These are phyloP conservation scores for Iselma pallidipennis DNA, from an alignment of 2,888 invertebrate species.

Conservation along the genomic window DNA sequence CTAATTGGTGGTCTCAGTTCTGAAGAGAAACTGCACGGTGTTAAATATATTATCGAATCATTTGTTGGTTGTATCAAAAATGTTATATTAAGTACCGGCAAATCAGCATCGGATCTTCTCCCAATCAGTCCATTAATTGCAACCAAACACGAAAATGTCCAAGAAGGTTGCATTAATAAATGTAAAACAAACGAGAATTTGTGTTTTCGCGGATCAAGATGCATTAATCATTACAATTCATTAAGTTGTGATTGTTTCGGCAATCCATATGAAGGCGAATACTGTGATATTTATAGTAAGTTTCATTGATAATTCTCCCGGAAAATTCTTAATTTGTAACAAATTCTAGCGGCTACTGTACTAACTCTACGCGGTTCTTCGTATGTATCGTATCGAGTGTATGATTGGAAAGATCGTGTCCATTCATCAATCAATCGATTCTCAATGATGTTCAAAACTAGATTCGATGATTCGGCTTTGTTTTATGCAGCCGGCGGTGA, in stretches of 20 bases:
- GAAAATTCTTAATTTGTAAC: neutral
- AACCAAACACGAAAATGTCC: conserved; percentile 86
- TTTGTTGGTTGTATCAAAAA: conserved; percentile 91
- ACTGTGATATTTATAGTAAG: conserved; percentile 90
- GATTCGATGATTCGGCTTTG: conserved; percentile 87
- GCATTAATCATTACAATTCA: conserved; percentile 90
- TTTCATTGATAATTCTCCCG: conserved; percentile 30
- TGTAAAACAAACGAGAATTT: conserved; percentile 80
- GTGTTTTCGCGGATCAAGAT: conserved; percentile 85
- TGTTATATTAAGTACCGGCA: conserved; percentile 83
- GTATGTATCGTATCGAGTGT: conserved; percentile 89
- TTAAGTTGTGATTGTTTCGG: conserved; percentile 93
- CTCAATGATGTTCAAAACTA: conserved; percentile 88
- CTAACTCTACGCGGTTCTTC: conserved; percentile 88
- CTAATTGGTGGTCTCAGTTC: conserved; percentile 88
- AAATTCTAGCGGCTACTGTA: conserved; percentile 79
- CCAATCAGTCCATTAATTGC: conserved; percentile 83
- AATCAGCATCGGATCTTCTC: conserved; percentile 80
- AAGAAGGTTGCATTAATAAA: conserved; percentile 85
- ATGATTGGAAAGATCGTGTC: conserved; percentile 90
- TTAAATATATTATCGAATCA: conserved; percentile 90
- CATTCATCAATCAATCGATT: conserved; percentile 86
- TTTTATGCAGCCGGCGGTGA: conserved; percentile 94
- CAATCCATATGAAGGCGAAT: conserved; percentile 87
- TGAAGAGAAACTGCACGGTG: conserved; percentile 85